phyloP scores from a whole-genome alignment of 2,888 invertebrate genomes.

The Acanthosepion lycidas region DNA sequence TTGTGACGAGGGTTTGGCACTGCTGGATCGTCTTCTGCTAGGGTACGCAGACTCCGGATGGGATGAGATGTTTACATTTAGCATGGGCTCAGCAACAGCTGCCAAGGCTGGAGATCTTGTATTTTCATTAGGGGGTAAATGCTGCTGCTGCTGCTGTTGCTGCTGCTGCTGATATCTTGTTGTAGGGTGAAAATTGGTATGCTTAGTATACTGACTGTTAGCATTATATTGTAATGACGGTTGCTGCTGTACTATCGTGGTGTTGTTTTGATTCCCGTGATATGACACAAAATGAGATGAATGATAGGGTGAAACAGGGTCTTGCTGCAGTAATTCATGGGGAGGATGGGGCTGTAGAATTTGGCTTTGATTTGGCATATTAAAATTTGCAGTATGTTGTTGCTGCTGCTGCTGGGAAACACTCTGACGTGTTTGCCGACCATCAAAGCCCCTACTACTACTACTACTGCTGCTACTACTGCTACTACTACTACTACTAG shows the following conservation, averaged over 20 bases:
- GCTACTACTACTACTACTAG: slow-evolving; percentile 16
- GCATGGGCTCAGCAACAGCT: slow-evolving; percentile 33
- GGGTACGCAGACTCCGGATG: slow-evolving; percentile 35
- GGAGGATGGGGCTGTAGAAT: slow-evolving; percentile 34
- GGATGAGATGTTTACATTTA: neutral
- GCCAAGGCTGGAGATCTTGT: slow-evolving; percentile 5
- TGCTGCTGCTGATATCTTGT: neutral
- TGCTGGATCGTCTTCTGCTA: slow-evolving; percentile 36
- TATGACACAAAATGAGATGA: slow-evolving; percentile 3
- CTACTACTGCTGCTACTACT: neutral
- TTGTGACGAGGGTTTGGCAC: slow-evolving; percentile 39
- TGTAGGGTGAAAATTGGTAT: slow-evolving; percentile 33
- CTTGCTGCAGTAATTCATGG: slow-evolving; percentile 35
- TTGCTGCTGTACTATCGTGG: neutral
- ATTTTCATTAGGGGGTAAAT: neutral
- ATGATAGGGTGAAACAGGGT: neutral
- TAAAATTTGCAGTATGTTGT: neutral
- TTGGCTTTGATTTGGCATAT: neutral
- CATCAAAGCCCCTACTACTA: slow-evolving; percentile 1
- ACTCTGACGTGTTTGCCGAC: slow-evolving; percentile 38
- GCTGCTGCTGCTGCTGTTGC: neutral
- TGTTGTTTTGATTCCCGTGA: neutral
- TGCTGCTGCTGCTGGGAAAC: slow-evolving; percentile 39
- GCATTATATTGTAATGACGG: neutral
- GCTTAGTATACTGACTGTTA: slow-evolving; percentile 37